Evolutionary conservation across 2,888 invertebrate species (phyloP), one percentile per base, ranked within the genome.

Genomic region (Acrobasis suavella): DNA sequence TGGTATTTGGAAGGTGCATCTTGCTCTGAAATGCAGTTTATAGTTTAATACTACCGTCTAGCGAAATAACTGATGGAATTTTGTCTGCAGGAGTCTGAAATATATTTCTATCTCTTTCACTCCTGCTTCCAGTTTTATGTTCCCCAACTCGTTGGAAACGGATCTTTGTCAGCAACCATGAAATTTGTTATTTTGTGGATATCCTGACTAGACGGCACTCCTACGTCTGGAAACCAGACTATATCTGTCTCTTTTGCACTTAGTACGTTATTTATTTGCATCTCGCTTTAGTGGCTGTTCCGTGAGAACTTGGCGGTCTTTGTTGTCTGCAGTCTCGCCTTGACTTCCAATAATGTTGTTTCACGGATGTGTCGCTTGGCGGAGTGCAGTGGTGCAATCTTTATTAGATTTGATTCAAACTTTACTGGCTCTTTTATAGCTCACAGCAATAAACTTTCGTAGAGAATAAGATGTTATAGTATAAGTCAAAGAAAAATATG

Each of bases 101-200:
- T 37, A 56, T 56, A 16, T 38, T 22, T 7, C 56, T 42, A 3
- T 56, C 42, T 42, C 42, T 42, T 56, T 42, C 42, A 38, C 16
- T 7, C 39, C 12, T 42, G 16, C 52, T n/a, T 55, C n/a, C 55
- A 10, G 15, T 39, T 56, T 42, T 38, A 38, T 37, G 37, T 50
- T 14, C 8, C 37, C 49, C 32, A 37, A 50, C 50, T 59, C 22
- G 8, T 46, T 37, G 49, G 49, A 32, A 49, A 32, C 12, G 9
- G 61, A 46, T 37, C 61, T 61, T 61, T 61, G 61, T 61, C 42
- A 54, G 55, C 15, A 16, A 37, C 55, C 32, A 55, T 62, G 55
- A 62, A 55, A 61, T 46, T 62, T 56, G 55, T 62, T 62, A 55
- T 62, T 55, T 62, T 62, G 60, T 51, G 37, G 62, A 16, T 22